Conservation (phyloP, 1,140 invertebrate species). For the Zaprionus vittiger region DNA sequence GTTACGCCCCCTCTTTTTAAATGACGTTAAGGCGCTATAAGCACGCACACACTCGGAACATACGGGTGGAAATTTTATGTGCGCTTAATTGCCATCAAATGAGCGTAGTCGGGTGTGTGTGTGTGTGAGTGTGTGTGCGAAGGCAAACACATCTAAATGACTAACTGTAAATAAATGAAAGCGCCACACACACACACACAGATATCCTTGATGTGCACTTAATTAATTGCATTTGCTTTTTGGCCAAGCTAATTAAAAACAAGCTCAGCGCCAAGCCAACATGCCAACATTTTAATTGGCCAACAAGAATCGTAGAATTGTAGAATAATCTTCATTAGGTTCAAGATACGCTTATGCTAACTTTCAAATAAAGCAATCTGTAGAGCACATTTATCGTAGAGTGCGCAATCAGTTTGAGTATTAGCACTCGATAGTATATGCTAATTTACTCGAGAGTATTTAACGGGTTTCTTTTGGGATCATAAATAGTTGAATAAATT, state of each 20-base stretch:
- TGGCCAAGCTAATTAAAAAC: slow-evolving; percentile 55
- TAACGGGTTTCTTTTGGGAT: too few species aligned
- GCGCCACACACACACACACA: slow-evolving; percentile 22
- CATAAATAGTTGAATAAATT: too few species aligned
- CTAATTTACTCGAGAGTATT: too few species aligned
- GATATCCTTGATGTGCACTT: slow-evolving; percentile 46
- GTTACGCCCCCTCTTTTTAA: slow-evolving; percentile 35
- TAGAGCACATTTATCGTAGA: too few species aligned
- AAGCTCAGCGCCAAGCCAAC: slow-evolving; percentile 25
- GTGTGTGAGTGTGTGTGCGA: slow-evolving; percentile 18
- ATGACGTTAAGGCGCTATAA: slow-evolving; percentile 40
- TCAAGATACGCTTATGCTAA: too few species aligned
- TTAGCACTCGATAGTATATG: too few species aligned
- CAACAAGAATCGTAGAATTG: background rate
- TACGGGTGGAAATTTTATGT: slow-evolving; percentile 49
- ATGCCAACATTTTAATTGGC: slow-evolving; percentile 50
- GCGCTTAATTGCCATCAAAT: slow-evolving; percentile 78
- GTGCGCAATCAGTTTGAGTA: too few species aligned
- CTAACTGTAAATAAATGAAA: slow-evolving; percentile 74
- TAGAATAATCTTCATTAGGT: background rate
- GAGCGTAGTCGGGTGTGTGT: slow-evolving; percentile 59
- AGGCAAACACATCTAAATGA: slow-evolving; percentile 67
- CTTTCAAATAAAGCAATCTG: too few species aligned
- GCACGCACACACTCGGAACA: slow-evolving; percentile 25
- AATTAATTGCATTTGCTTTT: slow-evolving; percentile 72